phyloP scores from a whole-genome alignment of 2,113 vertebrate species.

The Eira barbara region DNA sequence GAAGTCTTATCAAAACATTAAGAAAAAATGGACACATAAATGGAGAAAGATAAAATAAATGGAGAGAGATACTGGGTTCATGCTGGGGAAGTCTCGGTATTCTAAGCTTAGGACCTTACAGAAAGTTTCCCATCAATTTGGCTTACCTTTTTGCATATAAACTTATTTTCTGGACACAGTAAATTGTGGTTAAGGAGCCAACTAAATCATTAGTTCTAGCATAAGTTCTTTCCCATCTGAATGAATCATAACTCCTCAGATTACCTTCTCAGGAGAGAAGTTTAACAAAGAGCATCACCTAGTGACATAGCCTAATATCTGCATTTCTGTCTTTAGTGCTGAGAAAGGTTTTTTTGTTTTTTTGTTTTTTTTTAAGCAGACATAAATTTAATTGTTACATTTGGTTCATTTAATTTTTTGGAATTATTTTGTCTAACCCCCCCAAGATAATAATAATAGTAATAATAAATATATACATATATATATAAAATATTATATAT shows the following conservation, averaged over 20 bases:
- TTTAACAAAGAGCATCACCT: conserved; percentile 38
- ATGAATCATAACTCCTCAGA: not conserved
- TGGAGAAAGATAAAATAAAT: not conserved
- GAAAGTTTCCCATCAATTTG: not conserved
- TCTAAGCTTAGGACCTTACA: not conserved
- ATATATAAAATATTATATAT: not conserved
- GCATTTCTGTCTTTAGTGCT: not conserved
- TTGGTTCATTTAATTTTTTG: not conserved
- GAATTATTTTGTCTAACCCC: not conserved
- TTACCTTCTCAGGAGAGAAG: not conserved
- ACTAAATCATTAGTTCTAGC: not conserved
- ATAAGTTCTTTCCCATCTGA: not conserved
- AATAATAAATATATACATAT: not conserved
- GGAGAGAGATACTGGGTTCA: not conserved
- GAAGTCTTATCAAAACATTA: not conserved
- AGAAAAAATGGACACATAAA: not conserved
- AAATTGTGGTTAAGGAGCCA: not conserved
- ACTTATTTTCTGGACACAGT: not conserved
- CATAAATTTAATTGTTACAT: not conserved
- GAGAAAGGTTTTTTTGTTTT: not conserved
- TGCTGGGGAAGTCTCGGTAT: not conserved
- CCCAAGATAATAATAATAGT: too few species aligned
- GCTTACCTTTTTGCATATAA: not conserved
- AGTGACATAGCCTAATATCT: not conserved
- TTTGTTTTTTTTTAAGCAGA: not conserved